phyloP scores from a whole-genome alignment of 2,888 invertebrate genomes.

The Muschampia plurimacula region DNA sequence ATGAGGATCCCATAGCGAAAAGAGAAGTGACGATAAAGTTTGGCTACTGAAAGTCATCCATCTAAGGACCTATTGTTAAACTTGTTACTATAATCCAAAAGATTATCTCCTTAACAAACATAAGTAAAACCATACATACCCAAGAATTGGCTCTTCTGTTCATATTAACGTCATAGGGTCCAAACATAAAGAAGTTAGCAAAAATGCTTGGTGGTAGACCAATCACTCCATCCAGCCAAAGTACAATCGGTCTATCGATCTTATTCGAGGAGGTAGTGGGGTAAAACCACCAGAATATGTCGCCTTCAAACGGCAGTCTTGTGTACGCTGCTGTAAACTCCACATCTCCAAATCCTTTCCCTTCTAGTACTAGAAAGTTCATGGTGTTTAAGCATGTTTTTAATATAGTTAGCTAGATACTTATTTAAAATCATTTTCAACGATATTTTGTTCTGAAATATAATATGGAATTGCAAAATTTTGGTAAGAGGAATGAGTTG shows the following conservation, averaged over 20 bases:
- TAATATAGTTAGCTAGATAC: too few species aligned
- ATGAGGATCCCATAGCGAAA: too few species aligned
- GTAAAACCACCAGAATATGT: conserved; percentile 96
- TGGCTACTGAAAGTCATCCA: too few species aligned
- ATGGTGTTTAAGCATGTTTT: neutral
- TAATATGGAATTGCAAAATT: too few species aligned
- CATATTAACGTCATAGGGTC: conserved; percentile 89
- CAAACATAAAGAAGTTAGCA: conserved; percentile 94
- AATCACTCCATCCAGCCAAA: conserved; percentile 96
- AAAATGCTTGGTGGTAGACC: conserved; percentile 91
- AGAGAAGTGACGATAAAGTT: too few species aligned
- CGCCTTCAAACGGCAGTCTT: conserved; percentile 88
- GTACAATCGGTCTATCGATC: conserved; percentile 88
- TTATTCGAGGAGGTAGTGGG: conserved; percentile 86
- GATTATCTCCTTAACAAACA: too few species aligned
- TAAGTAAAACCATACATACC: conserved; percentile 75
- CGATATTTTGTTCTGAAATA: too few species aligned
- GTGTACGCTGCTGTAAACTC: conserved; percentile 91
- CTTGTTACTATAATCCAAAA: too few species aligned
- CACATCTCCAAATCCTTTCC: conserved; percentile 82
- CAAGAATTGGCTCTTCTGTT: conserved; percentile 89
- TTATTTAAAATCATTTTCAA: too few species aligned
- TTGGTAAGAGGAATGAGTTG: too few species aligned
- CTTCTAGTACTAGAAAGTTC: conserved; percentile 58
- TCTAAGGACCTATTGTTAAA: too few species aligned